These are phyloP conservation scores for Allobates femoralis DNA, from an alignment of 2,797 vertebrate genomes.

Conservation along the genomic window DNA sequence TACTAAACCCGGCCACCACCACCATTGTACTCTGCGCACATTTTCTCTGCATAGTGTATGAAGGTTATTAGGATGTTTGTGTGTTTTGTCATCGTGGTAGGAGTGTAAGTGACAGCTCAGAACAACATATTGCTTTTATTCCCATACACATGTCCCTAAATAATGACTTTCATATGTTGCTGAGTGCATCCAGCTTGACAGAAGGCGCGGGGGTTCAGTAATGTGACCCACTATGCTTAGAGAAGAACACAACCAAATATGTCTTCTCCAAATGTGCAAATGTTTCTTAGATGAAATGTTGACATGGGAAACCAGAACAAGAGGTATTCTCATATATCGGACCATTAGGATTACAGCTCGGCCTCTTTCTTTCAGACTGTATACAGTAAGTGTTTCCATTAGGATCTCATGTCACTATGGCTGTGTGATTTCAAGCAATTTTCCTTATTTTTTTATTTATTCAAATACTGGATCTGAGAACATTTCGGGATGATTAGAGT, in stretches of 20 bases:
- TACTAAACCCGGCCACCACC: slow-evolving; percentile 14
- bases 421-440: not conserved
- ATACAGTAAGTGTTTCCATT: not conserved
- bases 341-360: not conserved
- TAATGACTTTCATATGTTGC: slow-evolving; percentile 10
- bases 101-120: slow-evolving; percentile 1
- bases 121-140: slow-evolving; percentile 23
- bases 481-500: not conserved
- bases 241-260: not conserved
- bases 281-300: not conserved
- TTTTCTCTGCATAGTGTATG: not conserved
- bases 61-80: slow-evolving; percentile 27
- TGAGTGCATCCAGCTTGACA: not conserved
- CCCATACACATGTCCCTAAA: not conserved
- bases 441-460: slow-evolving; percentile 1
- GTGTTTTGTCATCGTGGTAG: not conserved
- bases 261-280: not conserved
- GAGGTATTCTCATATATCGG: not conserved
- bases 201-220: not conserved
- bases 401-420: slow-evolving; percentile 1
- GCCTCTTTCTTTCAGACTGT: not conserved
- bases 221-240: not conserved
- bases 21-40: slow-evolving; percentile 1
- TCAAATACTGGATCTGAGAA: not conserved
- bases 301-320: not conserved